Base-by-base conservation (phyloP, 2,797 vertebrate species). In the Potorous gilbertii region DNA sequence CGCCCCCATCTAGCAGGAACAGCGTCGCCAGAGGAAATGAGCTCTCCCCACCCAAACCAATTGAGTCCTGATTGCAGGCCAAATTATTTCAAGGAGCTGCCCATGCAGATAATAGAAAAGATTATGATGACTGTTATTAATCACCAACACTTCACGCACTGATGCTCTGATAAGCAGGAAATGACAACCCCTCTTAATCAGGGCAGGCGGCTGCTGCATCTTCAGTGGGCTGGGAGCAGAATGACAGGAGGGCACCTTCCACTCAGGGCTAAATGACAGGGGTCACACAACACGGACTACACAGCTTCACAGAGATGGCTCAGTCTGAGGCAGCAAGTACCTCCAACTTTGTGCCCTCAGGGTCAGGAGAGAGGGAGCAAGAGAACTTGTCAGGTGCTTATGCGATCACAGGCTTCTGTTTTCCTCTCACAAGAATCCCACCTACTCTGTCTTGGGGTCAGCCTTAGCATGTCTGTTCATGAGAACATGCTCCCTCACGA, bases 11-110 rank as follows among this genome's bases (percentile, higher is more conserved):
- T 57, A 89, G 91, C 55, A 29, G 21, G 12, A 81, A 95, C 56
- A 90, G 89, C 40, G 31, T 90, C 14, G 74, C 1, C 31, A 91
- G 31, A 95, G 10, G 90, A 56, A 93, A 91, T 46, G 52, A 92
- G 31, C 74, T 94, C 87, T 94, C 91, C 90, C 91, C 89, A 91
- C 66, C 34, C 56, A 95, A 94, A 56, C 92, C 93, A 81, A 94
- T 0, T 81, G 93, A 92, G 93, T 91, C 29, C n/a, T 90, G 54
- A 97, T 52, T 57, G 28, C 54, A 96, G 74, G 56, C 90, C 93
- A 92, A 56, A 87, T 57, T 8, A 91, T 95, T 92, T 95, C 56
- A 56, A 96, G 95, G 55, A 95, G 95, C 74, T 54, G 66, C 81
- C 90, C 0, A 0, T 46, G 90, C 94, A 31, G 55, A 46, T 93